These are phyloP conservation scores for Agelas oroides DNA, from an alignment of 37 sponge, comb jelly and placozoan genomes.

Conservation along the genomic window DNA sequence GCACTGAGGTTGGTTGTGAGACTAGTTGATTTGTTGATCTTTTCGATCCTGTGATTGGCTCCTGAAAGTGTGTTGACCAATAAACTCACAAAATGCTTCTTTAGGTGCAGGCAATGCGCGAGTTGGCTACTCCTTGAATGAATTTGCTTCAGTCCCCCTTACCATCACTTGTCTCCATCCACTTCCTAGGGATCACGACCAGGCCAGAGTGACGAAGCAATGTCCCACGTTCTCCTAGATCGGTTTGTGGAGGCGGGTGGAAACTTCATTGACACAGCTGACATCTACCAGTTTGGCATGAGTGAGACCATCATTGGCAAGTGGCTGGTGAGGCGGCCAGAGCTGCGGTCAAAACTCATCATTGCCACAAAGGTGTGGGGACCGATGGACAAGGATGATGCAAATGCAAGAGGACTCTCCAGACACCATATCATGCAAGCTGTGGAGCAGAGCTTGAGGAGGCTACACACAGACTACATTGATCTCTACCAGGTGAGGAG, in stretches of 20 bases:
- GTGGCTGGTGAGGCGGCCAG: conserved; percentile 69
- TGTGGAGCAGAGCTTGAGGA: conserved; percentile 78
- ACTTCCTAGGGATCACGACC: conserved; percentile 61
- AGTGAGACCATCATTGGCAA: conserved; percentile 85
- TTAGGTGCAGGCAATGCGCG: no score
- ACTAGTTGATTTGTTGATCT: no score
- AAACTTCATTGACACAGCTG: conserved; percentile 95
- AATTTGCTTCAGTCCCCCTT: no score
- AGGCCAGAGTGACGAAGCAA: conserved; percentile 82
- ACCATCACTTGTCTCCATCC: no score
- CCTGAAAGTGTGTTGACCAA: no score
- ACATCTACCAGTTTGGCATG: conserved; percentile 82
- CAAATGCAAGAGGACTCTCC: conserved; percentile 84
- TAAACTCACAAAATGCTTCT: no score
- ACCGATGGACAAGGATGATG: conserved; percentile 59
- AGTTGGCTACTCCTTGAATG: no score
- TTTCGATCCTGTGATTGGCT: no score
- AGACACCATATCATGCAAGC: conserved; percentile 84
- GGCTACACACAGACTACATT: conserved; percentile 81
- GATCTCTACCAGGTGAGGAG: conserved; percentile 83
- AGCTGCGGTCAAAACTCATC: conserved; percentile 44
- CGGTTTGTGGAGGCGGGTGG: conserved; percentile 84
- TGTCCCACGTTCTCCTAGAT: conserved; percentile 76
- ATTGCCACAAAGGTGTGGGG: conserved; percentile 67
- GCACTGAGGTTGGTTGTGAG: no score